Evolutionary conservation across 2,888 invertebrate genomes (phyloP).

Genomic region (Tipula confusa): DNA sequence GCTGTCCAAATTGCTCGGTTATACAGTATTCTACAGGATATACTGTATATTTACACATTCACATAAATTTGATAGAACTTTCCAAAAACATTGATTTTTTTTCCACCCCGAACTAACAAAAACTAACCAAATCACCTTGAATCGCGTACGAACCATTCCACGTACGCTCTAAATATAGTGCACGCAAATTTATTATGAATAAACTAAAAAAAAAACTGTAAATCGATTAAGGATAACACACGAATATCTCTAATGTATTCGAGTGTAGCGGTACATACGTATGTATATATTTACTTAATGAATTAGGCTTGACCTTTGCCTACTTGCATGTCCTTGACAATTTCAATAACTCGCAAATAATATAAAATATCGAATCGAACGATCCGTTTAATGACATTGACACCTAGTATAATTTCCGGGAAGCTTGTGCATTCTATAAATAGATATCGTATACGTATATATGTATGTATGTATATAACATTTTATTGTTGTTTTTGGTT

Average conservation of each 20-base stretch:
- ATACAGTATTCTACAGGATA: no score
- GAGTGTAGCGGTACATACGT: not conserved
- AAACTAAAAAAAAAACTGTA: not conserved
- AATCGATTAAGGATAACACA: slow-evolving; percentile 20
- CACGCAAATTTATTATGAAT: not conserved
- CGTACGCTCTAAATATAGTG: not conserved
- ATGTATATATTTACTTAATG: not conserved
- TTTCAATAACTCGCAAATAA: not conserved
- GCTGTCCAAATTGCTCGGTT: no score
- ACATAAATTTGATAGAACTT: not conserved
- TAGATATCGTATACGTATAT: no score
- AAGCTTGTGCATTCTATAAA: no score
- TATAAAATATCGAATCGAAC: not conserved
- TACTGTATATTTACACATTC: no score
- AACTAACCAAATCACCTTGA: not conserved
- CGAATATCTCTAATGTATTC: not conserved
- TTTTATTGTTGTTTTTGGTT: no score
- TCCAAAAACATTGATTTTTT: not conserved
- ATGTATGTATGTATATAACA: not conserved
- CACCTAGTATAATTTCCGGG: not conserved
- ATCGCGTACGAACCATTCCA: not conserved
- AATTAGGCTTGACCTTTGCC: not conserved
- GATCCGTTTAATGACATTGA: not conserved
- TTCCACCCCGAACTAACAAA: not conserved
- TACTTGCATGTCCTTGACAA: not conserved